phyloP scores from a whole-genome alignment of 2,797 vertebrate species.

The Odontamblyopus rebecca region DNA sequence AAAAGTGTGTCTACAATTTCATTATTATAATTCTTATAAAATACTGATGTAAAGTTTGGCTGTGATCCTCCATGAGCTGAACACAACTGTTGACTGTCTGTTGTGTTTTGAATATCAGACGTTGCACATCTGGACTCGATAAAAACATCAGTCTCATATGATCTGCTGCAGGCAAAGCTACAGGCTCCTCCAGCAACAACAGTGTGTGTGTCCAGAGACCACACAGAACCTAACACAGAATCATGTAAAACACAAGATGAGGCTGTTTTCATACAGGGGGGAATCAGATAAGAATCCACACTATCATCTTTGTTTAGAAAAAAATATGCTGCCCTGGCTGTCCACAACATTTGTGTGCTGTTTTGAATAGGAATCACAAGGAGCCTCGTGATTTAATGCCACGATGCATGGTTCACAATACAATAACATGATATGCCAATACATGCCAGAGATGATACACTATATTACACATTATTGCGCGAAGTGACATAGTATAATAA shows the following conservation, averaged over 20 bases:
- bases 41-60: not conserved
- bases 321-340: no score
- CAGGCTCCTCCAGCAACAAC: slow-evolving; percentile 3
- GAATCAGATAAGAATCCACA: not conserved
- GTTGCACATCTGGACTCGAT: not conserved
- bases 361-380: no score
- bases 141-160: slow-evolving; percentile 19
- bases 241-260: slow-evolving; percentile 22
- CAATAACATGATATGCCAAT: no score
- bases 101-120: slow-evolving; percentile 6
- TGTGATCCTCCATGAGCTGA: not conserved
- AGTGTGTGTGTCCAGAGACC: slow-evolving; percentile 19
- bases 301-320: not conserved
- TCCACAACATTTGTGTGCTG: no score
- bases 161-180: slow-evolving; percentile 24
- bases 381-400: no score
- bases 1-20: no score
- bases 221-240: not conserved
- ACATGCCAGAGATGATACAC: no score
- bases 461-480: no score
- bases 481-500: no score
- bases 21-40: no score
- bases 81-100: not conserved
- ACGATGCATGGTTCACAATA: no score
- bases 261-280: not conserved